Percentiles rank a stretch among this genome's conserved stretches.
Evolutionary conservation across 2,888 invertebrate genomes (phyloP).

Genomic region (Patella depressa): DNA sequence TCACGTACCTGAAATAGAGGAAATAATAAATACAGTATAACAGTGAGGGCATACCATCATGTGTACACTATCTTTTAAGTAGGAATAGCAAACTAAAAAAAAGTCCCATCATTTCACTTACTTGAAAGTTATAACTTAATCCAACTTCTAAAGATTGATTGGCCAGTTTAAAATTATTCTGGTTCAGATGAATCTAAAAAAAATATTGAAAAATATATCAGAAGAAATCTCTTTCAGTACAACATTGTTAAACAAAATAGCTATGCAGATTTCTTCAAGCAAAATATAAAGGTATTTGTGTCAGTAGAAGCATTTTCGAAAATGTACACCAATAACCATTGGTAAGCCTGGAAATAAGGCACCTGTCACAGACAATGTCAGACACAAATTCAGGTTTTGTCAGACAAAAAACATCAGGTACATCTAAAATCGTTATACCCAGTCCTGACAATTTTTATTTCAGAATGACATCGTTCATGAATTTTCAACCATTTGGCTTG

Average conservation of each 20-base stretch:
- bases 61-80: not conserved
- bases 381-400: too few relatives aligned
- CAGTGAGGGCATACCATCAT: too few relatives aligned
- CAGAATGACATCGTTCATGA: too few relatives aligned
- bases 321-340: too few relatives aligned
- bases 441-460: too few relatives aligned
- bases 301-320: too few relatives aligned
- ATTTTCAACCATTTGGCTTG: too few relatives aligned
- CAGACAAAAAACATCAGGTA: too few relatives aligned
- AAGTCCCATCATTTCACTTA: conserved; percentile 43
- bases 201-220: conserved; percentile 18
- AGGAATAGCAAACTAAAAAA: not conserved
- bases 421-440: too few relatives aligned
- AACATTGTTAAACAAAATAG: not conserved
- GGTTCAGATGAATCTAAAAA: conserved; percentile 77
- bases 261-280: not conserved
- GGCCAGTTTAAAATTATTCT: conserved; percentile 80
- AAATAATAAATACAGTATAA: not conserved
- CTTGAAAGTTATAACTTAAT: conserved; percentile 91
- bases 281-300: not conserved
- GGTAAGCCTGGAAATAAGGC: too few relatives aligned
- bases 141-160: conserved; percentile 90
- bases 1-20: conserved; percentile 78
- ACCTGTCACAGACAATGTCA: too few relatives aligned
- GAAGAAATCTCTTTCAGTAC: not conserved